Base-by-base conservation (phyloP, 30 jellyfish, hydroid and myxozoan genomes). In the Rhopilema esculentum region DNA sequence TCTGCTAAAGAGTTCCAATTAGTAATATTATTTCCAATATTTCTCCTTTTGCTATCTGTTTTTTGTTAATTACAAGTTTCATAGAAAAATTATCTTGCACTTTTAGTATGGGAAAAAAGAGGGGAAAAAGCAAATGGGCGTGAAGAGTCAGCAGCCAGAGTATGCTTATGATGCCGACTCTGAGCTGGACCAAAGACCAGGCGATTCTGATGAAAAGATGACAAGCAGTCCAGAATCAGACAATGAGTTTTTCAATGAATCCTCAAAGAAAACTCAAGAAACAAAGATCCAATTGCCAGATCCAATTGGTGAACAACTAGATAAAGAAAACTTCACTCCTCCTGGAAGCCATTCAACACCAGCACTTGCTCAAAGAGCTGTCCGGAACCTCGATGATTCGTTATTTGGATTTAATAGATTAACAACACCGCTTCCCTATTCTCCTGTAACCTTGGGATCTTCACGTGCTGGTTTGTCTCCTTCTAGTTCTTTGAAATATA, bases 341-440 rank as follows among this genome's bases (percentile, higher is more conserved):
- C 97, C 97, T 17, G 97, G 73, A 0, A 82, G 83, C 24, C 97
- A 91, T 52, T 91, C 97, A 1, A 91, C 97, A 1, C 97, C 97
- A 27, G 84, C 97, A n/a, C 51, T 53, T 16, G 62, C 40, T 32
- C 89, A 80, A 61, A 66, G 81, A 31, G 92, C 82, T 0, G 88
- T 63, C 4, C 90, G 94, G 21, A 90, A 84, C 49, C 86, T 90
- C 0, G 97, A 91, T 78, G 96, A 68, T 29, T 84, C 97, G 20
- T 70, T 91, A 0, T 85, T 91, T 72, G 97, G 97, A 24, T 91
- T 91, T 66, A 80, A 91, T 27, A 49, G 40, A 19, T 64, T 91
- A 29, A 89, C 72, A 27, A 50, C 95, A 16, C 90, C 97, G 49
- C 75, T 91, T n/a, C 91, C 92, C 0, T 70, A 49, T 30, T 84